These are phyloP conservation scores for Onychomys leucogaster DNA, from an alignment of 2,797 vertebrate genomes.

Conservation along the genomic window DNA sequence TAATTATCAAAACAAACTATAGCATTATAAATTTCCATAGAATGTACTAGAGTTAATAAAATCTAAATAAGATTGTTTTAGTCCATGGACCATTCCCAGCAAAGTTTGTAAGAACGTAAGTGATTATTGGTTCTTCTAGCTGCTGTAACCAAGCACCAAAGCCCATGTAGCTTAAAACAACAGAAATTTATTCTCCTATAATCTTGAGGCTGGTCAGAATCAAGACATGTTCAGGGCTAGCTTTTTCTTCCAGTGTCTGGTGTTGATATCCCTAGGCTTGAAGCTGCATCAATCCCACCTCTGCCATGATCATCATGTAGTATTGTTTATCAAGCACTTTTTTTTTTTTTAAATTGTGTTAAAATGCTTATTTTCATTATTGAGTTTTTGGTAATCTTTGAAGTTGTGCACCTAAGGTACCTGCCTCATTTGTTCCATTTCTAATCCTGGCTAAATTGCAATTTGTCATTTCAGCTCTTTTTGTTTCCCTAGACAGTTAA, in stretches of 20 bases:
- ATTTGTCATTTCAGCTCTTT: neutral
- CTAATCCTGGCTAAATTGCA: neutral
- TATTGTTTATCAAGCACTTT: neutral
- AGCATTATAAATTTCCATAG: neutral
- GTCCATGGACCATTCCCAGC: neutral
- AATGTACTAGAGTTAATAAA: neutral
- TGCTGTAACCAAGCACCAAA: neutral
- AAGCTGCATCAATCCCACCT: neutral
- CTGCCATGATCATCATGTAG: neutral
- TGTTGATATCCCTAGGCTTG: neutral
- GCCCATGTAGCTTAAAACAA: neutral
- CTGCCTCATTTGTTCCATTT: neutral
- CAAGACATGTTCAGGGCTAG: neutral
- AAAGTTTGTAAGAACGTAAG: neutral
- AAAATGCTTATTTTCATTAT: neutral
- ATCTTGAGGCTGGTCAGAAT: neutral
- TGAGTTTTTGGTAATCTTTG: neutral
- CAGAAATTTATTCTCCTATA: neutral
- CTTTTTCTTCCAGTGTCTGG: neutral
- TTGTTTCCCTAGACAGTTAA: neutral
- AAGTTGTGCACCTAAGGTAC: neutral
- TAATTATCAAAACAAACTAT: conserved; percentile 42
- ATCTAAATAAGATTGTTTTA: neutral
- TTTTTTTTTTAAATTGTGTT: neutral
- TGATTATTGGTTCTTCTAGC: neutral